Base-by-base conservation (phyloP, 2,113 vertebrate species). In the Phrynosoma blainvillii region DNA sequence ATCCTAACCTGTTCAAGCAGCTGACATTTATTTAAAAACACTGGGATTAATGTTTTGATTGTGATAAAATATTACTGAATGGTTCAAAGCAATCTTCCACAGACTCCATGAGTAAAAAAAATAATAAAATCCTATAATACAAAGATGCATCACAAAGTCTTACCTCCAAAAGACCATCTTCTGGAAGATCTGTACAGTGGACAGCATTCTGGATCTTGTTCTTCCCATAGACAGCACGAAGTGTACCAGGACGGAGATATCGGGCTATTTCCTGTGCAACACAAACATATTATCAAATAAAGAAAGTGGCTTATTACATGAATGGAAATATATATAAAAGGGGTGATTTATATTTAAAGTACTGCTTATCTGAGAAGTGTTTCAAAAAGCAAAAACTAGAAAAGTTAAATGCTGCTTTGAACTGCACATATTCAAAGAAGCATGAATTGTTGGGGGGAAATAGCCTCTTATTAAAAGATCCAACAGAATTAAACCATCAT, bases 131-230 rank as follows among this genome's bases (percentile, higher is more conserved):
- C 8, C 32, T 0, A n/a, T 47, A 70, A 79, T 7, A 10, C 59
- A 3, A 32, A 1, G 1, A 74, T 84, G 88, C 32, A 21, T 82
- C 84, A 81, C 36, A 27, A 79, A 73, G 4, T 52, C 94, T 96
- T 96, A 99, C 99, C 98, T 99, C 98, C 91, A 99, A 84, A n/a
- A 97, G 91, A 4, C 97, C 94, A 30, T 99, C 99, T 85, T 99
- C 98, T 2, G 98, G 98, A 76, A 99, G 97, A 92, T 99, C 99
- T 0, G 98, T 99, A 78, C 98, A 99, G 94, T 99, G 99, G 54
- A 99, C 95, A 0, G 97, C 98, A 89, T 99, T 99, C 92, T 98
- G 98, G 91, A 98, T 94, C 96, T 98, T 98, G 88, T 97, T 98
- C 94, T 97, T 98, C 36, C 98, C 98, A 18, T 98, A 99, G 52